phyloP scores from a whole-genome alignment of 1,140 invertebrate genomes.

The Orchestia grillus region DNA sequence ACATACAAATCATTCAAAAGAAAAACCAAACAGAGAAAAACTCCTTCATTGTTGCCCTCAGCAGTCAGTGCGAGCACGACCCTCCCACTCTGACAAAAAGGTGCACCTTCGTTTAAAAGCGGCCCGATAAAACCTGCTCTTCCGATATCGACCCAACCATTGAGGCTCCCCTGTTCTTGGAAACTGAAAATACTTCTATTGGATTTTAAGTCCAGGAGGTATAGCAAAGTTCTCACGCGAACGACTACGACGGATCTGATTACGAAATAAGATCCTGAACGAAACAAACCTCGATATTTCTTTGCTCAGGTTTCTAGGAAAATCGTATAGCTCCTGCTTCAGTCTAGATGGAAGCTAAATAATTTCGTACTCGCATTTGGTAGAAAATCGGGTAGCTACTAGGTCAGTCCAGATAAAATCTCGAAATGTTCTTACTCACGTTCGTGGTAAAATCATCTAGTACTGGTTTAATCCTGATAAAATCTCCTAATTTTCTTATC shows the following conservation, averaged over 20 bases:
- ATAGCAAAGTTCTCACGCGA: not conserved
- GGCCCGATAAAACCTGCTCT: not conserved
- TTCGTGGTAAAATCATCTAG: too few species aligned
- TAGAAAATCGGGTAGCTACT: not conserved
- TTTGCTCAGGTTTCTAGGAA: not conserved
- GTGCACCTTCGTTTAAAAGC: not conserved
- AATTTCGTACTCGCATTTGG: not conserved
- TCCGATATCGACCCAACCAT: not conserved
- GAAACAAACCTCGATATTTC: not conserved
- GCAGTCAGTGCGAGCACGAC: not conserved
- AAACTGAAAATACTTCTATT: slow-evolving; percentile 2
- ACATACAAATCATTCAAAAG: not conserved
- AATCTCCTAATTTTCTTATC: too few species aligned
- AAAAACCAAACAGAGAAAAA: not conserved
- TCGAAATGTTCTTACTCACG: not conserved
- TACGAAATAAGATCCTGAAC: not conserved
- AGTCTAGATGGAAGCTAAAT: not conserved
- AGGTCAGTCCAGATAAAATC: not conserved
- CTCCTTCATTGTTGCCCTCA: not conserved
- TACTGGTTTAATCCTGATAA: too few species aligned
- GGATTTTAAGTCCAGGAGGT: not conserved
- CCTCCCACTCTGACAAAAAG: not conserved
- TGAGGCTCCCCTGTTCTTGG: not conserved
- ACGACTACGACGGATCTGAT: not conserved
- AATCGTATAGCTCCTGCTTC: not conserved